A percentile compares a stretch with the other conserved stretches of the same genome.
Evolutionary conservation across 2,113 vertebrate species (phyloP).

Genomic region (Lethenteron camtschaticum): DNA sequence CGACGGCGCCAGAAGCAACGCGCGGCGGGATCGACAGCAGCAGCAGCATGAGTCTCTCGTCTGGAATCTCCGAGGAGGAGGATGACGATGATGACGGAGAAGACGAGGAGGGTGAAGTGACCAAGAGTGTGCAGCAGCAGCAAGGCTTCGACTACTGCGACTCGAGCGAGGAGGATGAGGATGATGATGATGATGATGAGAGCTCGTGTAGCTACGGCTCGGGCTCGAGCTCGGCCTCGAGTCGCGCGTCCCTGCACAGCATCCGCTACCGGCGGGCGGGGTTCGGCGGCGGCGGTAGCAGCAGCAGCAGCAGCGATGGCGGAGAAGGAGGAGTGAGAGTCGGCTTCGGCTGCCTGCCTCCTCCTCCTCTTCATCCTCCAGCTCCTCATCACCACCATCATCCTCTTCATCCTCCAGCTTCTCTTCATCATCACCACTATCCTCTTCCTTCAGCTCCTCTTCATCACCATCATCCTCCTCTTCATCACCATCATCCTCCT

Average conservation of each 20-base stretch:
- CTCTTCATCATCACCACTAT: too few species aligned
- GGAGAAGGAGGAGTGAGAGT: too few species aligned
- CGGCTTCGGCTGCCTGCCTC: too few species aligned
- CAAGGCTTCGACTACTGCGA: constrained; percentile 22
- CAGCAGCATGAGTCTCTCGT: not conserved
- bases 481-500: too few species aligned
- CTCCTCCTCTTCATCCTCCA: too few species aligned
- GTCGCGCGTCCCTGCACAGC: constrained; percentile 23
- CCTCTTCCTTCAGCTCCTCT: too few species aligned
- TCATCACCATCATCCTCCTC: too few species aligned
- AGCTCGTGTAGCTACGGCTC: constrained; percentile 19
- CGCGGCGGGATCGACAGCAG: not conserved
- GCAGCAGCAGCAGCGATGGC: too few species aligned
- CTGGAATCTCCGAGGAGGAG: too few species aligned
- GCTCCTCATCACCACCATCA: too few species aligned
- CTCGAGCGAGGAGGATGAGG: constrained; percentile 16
- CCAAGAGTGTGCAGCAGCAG: constrained; percentile 13
- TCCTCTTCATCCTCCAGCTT: too few species aligned
- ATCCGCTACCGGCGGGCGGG: constrained; percentile 14
- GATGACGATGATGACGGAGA: constrained; percentile 4
- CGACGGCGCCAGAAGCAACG: not conserved
- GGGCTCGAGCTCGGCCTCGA: constrained; percentile 23
- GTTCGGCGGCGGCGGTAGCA: too few species aligned
- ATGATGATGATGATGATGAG: constrained; percentile 16
- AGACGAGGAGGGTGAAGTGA: constrained; percentile 7